Conservation (phyloP, 2,113 vertebrate species). For the Poicephalus meyeri region DNA sequence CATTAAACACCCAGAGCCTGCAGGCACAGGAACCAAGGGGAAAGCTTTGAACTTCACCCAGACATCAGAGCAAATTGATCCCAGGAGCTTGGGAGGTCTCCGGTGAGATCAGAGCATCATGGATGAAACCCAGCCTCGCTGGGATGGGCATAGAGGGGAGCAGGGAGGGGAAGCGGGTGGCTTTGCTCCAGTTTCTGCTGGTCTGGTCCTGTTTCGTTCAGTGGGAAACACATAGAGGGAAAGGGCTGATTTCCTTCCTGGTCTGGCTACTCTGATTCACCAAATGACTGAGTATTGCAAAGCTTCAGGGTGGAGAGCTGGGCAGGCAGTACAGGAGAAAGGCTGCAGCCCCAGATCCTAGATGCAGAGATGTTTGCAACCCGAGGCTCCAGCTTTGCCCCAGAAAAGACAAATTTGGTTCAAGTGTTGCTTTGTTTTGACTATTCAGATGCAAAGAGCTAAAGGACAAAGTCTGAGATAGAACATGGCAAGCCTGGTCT, state of each 20-base stretch:
- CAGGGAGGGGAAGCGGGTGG: not conserved
- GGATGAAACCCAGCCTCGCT: fast-evolving
- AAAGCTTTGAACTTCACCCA: not conserved
- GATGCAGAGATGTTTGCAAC: fast-evolving
- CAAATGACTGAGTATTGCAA: not conserved
- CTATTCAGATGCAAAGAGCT: not conserved
- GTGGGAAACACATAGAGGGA: not conserved
- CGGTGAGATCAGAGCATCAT: fast-evolving
- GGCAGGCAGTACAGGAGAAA: not conserved
- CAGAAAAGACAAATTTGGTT: not conserved
- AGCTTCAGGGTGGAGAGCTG: not conserved
- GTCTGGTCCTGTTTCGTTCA: not conserved
- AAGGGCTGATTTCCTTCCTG: not conserved
- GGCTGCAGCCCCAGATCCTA: not conserved
- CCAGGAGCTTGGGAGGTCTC: not conserved
- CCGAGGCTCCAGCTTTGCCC: not conserved
- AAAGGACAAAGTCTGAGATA: not conserved
- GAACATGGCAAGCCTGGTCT: not conserved
- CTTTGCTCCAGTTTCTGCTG: not conserved
- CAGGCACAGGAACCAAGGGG: not conserved
- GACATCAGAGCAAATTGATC: fast-evolving
- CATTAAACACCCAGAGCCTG: not conserved
- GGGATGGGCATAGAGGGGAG: not conserved
- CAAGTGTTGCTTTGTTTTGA: not conserved
- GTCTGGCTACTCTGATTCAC: not conserved